Percentiles rank a stretch among this genome's conserved stretches.
These are phyloP conservation scores for Rhinichthys osculus DNA, from an alignment of 2,797 vertebrate species.

Conservation along the genomic window DNA sequence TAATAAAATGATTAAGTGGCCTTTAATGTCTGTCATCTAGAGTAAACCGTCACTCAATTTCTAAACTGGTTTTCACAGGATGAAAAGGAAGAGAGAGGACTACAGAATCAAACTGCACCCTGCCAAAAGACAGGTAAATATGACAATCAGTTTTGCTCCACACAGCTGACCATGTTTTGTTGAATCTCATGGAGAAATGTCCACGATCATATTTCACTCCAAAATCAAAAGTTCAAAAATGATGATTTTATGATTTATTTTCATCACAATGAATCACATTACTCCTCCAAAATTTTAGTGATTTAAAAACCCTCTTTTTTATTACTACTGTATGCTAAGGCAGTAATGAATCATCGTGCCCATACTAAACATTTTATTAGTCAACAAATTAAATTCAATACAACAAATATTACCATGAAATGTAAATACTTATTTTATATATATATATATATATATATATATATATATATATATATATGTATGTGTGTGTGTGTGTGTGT, in stretches of 20 bases:
- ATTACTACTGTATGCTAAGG: background rate
- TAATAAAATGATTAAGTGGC: constrained; percentile 4
- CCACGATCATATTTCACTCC: background rate
- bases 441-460: no score
- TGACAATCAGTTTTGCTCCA: background rate
- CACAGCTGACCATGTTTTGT: background rate
- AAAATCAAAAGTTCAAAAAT: background rate
- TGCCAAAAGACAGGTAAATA: constrained; percentile 75
- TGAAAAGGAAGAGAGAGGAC: constrained; percentile 71
- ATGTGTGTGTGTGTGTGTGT: no score
- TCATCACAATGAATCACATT: background rate
- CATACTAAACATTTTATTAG: background rate
- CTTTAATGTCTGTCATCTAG: constrained; percentile 3
- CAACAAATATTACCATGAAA: no score
- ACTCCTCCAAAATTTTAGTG: background rate
- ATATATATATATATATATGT: no score
- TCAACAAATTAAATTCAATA: no score
- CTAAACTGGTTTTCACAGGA: constrained; percentile 65
- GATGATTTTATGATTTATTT: no score
- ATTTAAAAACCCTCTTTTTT: background rate
- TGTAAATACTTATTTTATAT: no score
- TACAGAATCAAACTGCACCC: constrained; percentile 75
- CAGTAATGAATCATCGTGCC: background rate
- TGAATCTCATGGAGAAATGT: background rate
- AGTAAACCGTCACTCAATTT: background rate